phyloP scores from a whole-genome alignment of 2,797 vertebrate genomes.

The Melanogrammus aeglefinus region DNA sequence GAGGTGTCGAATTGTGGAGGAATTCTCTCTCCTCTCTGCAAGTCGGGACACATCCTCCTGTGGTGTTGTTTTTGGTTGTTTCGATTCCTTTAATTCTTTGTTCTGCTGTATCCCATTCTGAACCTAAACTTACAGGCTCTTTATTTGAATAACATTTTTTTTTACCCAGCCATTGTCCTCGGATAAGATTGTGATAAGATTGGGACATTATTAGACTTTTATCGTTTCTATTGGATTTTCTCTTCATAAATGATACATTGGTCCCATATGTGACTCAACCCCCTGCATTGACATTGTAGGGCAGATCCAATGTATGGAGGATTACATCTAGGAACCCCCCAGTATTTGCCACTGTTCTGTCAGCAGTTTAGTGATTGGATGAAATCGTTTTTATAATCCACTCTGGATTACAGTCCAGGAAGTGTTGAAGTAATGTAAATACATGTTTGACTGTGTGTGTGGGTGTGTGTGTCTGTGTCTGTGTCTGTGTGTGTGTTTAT shows the following conservation, averaged over 20 bases:
- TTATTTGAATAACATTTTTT: not conserved
- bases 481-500: conserved; percentile 14
- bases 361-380: not conserved
- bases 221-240: conserved; percentile 2
- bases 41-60: conserved; percentile 55
- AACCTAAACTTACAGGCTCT: not conserved
- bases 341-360: not conserved
- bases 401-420: not conserved
- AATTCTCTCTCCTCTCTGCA: conserved; percentile 52
- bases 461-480: conserved; percentile 17
- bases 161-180: not conserved
- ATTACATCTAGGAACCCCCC: not conserved
- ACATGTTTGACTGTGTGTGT: not conserved
- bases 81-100: not conserved
- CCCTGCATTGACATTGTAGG: not conserved
- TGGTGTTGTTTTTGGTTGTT: not conserved
- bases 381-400: not conserved
- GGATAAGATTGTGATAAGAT: not conserved
- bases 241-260: not conserved
- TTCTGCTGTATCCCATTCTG: not conserved
- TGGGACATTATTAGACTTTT: not conserved
- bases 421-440: not conserved
- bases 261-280: not conserved
- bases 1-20: conserved; percentile 38
- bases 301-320: not conserved